Evolutionary conservation across 2,888 invertebrate species (phyloP).

Genomic region (Nephrotoma appendiculata): DNA sequence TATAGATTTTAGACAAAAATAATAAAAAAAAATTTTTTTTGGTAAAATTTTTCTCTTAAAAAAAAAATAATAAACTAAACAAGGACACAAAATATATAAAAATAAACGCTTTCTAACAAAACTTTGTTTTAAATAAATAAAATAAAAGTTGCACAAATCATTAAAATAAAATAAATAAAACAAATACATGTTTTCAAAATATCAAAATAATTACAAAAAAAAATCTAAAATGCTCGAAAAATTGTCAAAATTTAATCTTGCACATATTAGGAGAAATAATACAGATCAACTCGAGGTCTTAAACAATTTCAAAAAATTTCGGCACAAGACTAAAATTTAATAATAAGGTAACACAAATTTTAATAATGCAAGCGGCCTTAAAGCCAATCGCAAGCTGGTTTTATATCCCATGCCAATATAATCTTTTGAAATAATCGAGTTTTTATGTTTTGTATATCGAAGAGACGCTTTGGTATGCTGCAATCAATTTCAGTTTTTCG

Average conservation of each 20-base stretch:
- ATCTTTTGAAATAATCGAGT: background rate
- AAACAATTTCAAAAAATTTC: background rate
- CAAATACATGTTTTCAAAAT: too few species aligned
- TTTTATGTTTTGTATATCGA: background rate
- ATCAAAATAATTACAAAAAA: background rate
- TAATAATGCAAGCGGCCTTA: background rate
- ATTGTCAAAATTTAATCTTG: background rate
- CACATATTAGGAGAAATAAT: background rate
- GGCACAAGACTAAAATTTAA: background rate
- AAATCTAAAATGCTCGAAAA: background rate
- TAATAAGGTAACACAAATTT: background rate
- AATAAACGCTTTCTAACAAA: constrained; percentile 1
- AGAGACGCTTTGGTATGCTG: background rate
- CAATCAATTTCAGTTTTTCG: background rate
- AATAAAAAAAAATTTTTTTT: background rate
- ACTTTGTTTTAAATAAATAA: background rate
- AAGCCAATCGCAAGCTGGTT: background rate
- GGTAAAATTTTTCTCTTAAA: background rate
- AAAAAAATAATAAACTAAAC: constrained; percentile 4
- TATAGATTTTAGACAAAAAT: background rate
- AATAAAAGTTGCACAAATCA: constrained; percentile 6
- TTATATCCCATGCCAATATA: background rate
- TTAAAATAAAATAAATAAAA: background rate
- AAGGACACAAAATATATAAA: constrained; percentile 1
- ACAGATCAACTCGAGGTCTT: background rate